Evolutionary conservation across 2,113 vertebrate genomes (phyloP), one percentile per base, ranked within the genome.

Genomic region (Dipodomys ordii): DNA sequence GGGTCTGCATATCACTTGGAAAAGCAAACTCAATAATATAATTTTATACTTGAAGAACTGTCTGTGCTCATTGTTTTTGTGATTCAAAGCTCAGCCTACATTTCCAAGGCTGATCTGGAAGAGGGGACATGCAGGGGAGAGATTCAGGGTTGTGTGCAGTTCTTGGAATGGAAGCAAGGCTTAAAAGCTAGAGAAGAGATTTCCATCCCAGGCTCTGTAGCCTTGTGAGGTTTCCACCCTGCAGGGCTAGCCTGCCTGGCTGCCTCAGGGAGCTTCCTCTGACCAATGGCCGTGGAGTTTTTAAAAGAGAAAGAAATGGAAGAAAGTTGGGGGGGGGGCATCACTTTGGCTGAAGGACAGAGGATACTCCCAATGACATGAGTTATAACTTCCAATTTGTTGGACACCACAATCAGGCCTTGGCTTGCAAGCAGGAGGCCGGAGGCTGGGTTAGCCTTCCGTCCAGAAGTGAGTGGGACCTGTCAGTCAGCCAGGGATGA

Each of bases 371-470:
- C 96, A 95, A 0, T 44, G 84, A 94, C 87, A 97, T 97, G 97
- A 98, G 97, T 97, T 98, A 85, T 94, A 98, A 98, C 97, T 92
- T 98, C 95, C 98, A 97, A 94, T 99, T 98, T 99, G 97, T 97
- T 98, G 97, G 98, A 97, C 97, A 98, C 97, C 98, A 97, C 98
- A 97, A 96, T 98, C 98, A 97, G 98, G 98, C 98, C 97, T 98
- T 97, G 96, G 87, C 97, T 97, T 97, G 95, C 30, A 49, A 69
- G 72, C 53, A 35, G 77, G 69, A 62, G 53, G 67, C 1, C 30
- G 62, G 77, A 68, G 60, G 67, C 96, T 94, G 86, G 73, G 91
- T 88, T 67, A 78, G 18, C 97, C 95, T 86, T 97, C 97, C 95
- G 27, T 27, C 30, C 97, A 62, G 95, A 93, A 97, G 97, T 96